phyloP scores from a whole-genome alignment of 1,140 invertebrate species.

The Tetraneura akinire region DNA sequence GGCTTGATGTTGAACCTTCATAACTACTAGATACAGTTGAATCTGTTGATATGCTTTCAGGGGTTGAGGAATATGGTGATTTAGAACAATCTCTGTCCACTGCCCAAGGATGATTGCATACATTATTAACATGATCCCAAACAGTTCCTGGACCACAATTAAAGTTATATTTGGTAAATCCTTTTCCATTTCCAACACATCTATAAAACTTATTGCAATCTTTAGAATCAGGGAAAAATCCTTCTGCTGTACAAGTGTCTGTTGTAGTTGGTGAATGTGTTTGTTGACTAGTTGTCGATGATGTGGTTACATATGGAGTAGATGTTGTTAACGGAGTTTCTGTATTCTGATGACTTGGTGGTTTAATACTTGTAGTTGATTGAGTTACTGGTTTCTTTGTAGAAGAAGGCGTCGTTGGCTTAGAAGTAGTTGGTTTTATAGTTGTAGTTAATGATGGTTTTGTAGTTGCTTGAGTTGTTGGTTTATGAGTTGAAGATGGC shows the following conservation, averaged over 20 bases:
- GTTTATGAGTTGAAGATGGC: background rate
- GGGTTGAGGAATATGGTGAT: conserved; percentile 10
- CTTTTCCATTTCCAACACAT: conserved; percentile 67
- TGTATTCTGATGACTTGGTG: background rate
- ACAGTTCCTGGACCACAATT: conserved; percentile 60
- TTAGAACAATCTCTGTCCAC: conserved; percentile 54
- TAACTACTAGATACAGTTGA: background rate
- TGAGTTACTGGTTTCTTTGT: background rate
- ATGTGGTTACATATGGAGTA: background rate
- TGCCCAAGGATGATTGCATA: conserved; percentile 61
- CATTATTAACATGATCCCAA: conserved; percentile 60
- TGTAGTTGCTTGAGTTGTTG: background rate
- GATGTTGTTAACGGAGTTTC: background rate
- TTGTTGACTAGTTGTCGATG: background rate
- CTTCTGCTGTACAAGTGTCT: conserved; percentile 62
- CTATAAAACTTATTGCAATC: conserved; percentile 79
- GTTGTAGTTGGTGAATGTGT: background rate
- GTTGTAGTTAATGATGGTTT: background rate
- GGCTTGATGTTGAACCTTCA: conserved; percentile 14
- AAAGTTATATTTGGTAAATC: conserved; percentile 60
- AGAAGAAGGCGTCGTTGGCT: background rate
- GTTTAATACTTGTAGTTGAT: conserved; percentile 8
- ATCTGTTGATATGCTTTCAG: background rate
- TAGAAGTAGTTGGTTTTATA: conserved; percentile 4
- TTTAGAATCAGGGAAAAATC: conserved; percentile 68